Base-by-base conservation (phyloP, 2,797 vertebrate species). In the Propithecus deckenii region DNA sequence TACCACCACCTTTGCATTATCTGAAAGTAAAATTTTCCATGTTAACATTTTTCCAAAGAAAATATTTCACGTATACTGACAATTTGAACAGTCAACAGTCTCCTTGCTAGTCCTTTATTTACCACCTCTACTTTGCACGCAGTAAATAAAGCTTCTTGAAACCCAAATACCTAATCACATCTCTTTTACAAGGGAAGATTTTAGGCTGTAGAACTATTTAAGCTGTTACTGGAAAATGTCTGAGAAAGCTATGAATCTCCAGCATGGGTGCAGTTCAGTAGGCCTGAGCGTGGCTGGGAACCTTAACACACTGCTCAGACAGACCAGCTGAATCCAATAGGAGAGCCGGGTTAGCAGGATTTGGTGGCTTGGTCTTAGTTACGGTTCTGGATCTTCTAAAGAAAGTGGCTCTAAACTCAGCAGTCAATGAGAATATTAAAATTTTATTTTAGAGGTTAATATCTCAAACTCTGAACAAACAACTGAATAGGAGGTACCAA, bases 371-470 rank as follows among this genome's bases (percentile, higher is more conserved):
- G 6, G 38, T 91, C n/a, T 84, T 41, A 30, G 41, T 79, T 52
- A 57, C 15, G 2, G 23, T 76, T 74, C 59, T 69, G 28, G 9
- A 38, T 63, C 75, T 89, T 93, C 71, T 86, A 57, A 91, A 63
- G 67, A 59, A 61, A 46, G 71, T 52, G 48, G 11, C 67, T 84
- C 35, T 55, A 88, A 95, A 38, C 35, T 65, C 52, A 72, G 13
- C 78, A 23, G 28, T 86, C 59, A 81, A 48, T 23, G 52, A 71
- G 32, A 84, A 43, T 59, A 79, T 76, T 86, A 69, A 75, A 89
- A 71, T 81, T 55, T 89, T 71, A 80, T 69, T 84, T 79, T 59
- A 38, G 57, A n/a, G 35, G 20, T 38, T 76, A 89, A 28, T 50
- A 35, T 32, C 32, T 84, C 38, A 75, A 57, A 91, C 11, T 86